phyloP scores from a whole-genome alignment of 1,140 invertebrate species.

The Phymorhynchus buccinoides region DNA sequence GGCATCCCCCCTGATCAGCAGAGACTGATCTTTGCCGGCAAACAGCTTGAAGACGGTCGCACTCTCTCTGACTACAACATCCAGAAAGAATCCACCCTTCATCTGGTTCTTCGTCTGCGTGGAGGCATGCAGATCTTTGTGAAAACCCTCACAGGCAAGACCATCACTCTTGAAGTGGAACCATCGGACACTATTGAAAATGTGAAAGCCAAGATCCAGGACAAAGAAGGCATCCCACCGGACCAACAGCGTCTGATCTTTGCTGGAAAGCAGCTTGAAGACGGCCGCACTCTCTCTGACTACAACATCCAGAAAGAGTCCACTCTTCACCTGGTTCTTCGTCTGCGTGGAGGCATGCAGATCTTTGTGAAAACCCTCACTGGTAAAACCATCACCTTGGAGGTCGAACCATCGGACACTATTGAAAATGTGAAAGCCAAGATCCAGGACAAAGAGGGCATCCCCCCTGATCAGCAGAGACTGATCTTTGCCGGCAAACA shows the following conservation, averaged over 20 bases:
- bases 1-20: conserved; percentile 75
- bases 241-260: conserved; percentile 74
- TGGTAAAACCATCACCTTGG: conserved; percentile 95
- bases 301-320: conserved; percentile 85
- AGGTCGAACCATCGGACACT: conserved; percentile 91
- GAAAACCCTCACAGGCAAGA: conserved; percentile 94
- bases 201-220: conserved; percentile 72
- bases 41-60: conserved; percentile 80
- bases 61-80: conserved; percentile 88
- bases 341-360: conserved; percentile 85
- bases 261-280: conserved; percentile 92
- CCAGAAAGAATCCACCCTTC: conserved; percentile 92
- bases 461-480: conserved; percentile 74
- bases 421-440: conserved; percentile 84
- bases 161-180: conserved; percentile 94
- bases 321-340: conserved; percentile 84
- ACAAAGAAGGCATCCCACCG: conserved; percentile 82
- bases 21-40: conserved; percentile 71
- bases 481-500: conserved; percentile 83
- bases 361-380: conserved; percentile 58
- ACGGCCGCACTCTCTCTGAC: conserved; percentile 84
- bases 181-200: conserved; percentile 89
- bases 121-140: conserved; percentile 91
- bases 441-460: conserved; percentile 86
- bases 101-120: conserved; percentile 73